Percentiles rank a stretch among this genome's conserved stretches.
Conservation (phyloP, 2,113 vertebrate genomes). For the Peucedramus taeniatus region DNA sequence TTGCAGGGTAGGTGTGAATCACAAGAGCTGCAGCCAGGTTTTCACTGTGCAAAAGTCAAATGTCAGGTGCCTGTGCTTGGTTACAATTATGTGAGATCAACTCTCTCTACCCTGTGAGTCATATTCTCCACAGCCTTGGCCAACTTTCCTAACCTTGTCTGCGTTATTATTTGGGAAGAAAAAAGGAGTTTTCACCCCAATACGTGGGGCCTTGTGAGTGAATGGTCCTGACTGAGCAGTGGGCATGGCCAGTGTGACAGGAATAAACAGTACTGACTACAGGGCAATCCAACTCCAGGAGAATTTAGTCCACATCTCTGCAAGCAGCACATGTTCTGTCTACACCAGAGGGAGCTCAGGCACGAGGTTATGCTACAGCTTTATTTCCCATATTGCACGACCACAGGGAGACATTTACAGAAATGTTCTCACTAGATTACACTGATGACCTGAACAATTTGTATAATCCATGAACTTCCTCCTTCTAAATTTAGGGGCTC, state of each 20-base stretch:
- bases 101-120: not conserved
- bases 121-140: not conserved
- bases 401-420: not conserved
- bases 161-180: not conserved
- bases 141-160: not conserved
- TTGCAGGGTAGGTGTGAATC: not conserved
- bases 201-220: not conserved
- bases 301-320: not conserved
- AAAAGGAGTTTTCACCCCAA: not conserved
- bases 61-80: not conserved
- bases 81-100: not conserved
- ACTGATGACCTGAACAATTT: not conserved
- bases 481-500: not conserved
- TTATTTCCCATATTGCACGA: not conserved
- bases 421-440: not conserved
- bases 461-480: not conserved
- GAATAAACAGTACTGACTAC: fast-evolving
- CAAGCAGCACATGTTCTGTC: not conserved
- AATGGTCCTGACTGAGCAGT: not conserved
- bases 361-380: not conserved
- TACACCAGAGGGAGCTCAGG: conserved; percentile 12
- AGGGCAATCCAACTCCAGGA: not conserved
- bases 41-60: not conserved
- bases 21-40: not conserved
- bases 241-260: fast-evolving